Percentiles rank a stretch among this genome's conserved stretches.
phyloP scores from a whole-genome alignment of 2,888 invertebrate genomes.

The Orthosia gothica region DNA sequence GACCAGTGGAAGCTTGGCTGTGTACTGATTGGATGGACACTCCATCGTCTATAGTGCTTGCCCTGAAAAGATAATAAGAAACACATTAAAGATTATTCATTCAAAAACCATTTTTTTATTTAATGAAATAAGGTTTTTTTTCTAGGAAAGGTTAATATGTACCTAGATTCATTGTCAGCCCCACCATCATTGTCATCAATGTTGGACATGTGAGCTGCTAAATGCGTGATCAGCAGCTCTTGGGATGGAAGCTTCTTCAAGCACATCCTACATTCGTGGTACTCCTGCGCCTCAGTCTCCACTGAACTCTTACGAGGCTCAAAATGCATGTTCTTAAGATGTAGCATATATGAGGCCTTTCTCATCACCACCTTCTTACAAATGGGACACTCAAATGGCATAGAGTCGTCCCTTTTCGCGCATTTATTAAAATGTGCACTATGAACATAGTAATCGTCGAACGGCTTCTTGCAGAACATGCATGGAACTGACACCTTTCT shows the following conservation, averaged over 20 bases:
- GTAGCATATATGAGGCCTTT: conserved; percentile 78
- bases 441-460: conserved; percentile 81
- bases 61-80: conserved; percentile 70
- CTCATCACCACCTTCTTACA: conserved; percentile 78
- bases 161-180: conserved; percentile 80
- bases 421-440: conserved; percentile 81
- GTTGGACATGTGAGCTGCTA: conserved; percentile 86
- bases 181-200: conserved; percentile 77
- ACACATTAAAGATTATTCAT: not conserved
- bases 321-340: conserved; percentile 82
- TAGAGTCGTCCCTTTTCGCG: conserved; percentile 73
- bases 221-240: conserved; percentile 83
- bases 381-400: conserved; percentile 78
- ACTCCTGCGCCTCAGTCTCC: conserved; percentile 45
- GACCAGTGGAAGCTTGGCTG: conserved; percentile 59
- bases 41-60: conserved; percentile 79
- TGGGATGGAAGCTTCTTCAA: conserved; percentile 81
- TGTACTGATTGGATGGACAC: conserved; percentile 78
- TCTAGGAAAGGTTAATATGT: conserved; percentile 35
- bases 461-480: conserved; percentile 79
- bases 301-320: conserved; percentile 66
- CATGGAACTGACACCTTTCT: conserved; percentile 79
- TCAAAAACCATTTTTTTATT: not conserved
- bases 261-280: conserved; percentile 85
- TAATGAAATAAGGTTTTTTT: not conserved